Conservation (phyloP, 2,113 vertebrate genomes). For the Morone saxatilis region DNA sequence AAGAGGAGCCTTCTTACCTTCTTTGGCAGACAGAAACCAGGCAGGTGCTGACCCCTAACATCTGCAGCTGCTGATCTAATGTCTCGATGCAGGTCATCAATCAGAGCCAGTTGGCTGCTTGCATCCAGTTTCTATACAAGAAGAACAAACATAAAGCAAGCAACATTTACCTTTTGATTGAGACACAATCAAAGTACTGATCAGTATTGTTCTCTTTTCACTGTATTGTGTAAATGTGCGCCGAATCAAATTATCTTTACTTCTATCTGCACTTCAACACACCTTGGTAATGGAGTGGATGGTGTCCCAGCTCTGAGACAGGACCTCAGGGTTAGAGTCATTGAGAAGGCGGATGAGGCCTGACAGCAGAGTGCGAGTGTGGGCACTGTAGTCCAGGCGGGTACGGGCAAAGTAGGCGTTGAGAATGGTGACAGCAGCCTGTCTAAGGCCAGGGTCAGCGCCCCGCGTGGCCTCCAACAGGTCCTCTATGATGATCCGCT, state of each 20-base stretch:
- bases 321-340: conserved; percentile 90
- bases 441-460: conserved; percentile 90
- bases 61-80: conserved; percentile 91
- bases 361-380: conserved; percentile 91
- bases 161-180: not conserved
- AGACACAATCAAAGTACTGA: not conserved
- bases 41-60: conserved; percentile 92
- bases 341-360: conserved; percentile 96
- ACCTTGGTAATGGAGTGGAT: conserved; percentile 98
- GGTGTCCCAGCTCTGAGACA: conserved; percentile 97
- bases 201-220: not conserved
- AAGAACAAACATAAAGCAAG: not conserved
- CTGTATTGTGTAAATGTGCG: not conserved
- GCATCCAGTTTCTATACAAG: conserved; percentile 92
- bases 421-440: conserved; percentile 93
- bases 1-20: conserved; percentile 86
- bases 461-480: conserved; percentile 94
- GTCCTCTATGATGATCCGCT: conserved; percentile 96
- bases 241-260: not conserved
- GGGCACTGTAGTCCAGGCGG: conserved; percentile 91
- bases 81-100: conserved; percentile 96
- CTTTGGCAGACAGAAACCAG: conserved; percentile 97
- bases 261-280: conserved; percentile 28
- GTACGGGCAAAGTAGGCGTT: conserved; percentile 96
- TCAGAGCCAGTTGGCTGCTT: conserved; percentile 94